Evolutionary conservation across 2,797 vertebrate species (phyloP).

Genomic region (Micropoecilia bifurca): DNA sequence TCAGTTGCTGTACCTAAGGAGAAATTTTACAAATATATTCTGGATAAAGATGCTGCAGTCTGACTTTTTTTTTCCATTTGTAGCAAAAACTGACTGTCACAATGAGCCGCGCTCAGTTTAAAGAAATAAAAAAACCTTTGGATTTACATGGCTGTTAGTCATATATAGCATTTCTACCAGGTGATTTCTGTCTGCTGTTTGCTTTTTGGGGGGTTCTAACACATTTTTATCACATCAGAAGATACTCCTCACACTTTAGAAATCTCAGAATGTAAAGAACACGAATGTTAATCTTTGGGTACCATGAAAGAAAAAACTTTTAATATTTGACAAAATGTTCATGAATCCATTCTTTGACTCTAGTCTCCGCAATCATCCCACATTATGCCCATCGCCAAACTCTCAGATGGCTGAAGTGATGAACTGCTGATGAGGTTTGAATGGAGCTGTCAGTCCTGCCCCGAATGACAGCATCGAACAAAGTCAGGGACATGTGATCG

Average conservation of each 20-base stretch:
- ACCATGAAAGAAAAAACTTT: constrained; percentile 23
- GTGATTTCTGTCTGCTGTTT: neutral
- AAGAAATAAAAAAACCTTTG: neutral
- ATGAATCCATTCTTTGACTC: constrained; percentile 2
- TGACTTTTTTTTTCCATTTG: neutral
- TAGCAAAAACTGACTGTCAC: neutral
- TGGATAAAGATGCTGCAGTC: neutral
- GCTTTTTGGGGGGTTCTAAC: neutral
- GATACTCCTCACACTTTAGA: neutral
- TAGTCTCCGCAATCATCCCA: constrained; percentile 52
- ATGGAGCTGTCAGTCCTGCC: constrained; percentile 47
- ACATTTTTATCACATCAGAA: neutral
- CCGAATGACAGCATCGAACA: constrained; percentile 29
- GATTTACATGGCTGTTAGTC: neutral
- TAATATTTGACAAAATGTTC: constrained; percentile 13
- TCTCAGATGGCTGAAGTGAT: constrained; percentile 13
- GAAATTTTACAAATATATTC: neutral
- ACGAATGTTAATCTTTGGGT: constrained; percentile 17
- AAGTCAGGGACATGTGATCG: constrained; percentile 29
- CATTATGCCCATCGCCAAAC: constrained; percentile 21
- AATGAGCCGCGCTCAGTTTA: neutral
- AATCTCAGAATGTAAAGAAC: constrained; percentile 29
- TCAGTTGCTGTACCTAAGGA: neutral
- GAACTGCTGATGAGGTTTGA: constrained; percentile 31
- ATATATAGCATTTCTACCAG: neutral